Base-by-base conservation (phyloP, 2,113 vertebrate species). In the Empidonax alnorum region DNA sequence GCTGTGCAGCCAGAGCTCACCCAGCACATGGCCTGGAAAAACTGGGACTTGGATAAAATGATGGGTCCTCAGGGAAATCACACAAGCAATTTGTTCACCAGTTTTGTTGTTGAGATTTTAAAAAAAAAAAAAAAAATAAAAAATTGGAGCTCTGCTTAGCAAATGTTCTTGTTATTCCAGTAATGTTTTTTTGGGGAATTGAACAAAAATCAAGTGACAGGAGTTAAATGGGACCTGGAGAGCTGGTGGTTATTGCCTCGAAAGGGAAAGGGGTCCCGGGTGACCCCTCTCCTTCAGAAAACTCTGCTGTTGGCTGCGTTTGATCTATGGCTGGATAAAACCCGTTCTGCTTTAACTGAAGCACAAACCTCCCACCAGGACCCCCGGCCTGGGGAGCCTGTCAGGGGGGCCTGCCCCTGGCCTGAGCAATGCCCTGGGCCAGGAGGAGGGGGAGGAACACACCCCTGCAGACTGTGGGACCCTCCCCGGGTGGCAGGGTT, bases 1-100 rank as follows among this genome's bases (percentile, higher is more conserved):
- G 9, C 46, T 23, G 49, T 20, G 9, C 33, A 8, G 31, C 20
- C 14, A 73, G 72, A 0, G 2, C 22, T 58, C 63, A 10, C 30
- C 18, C 2, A 5, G 10, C 2, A 1, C 14, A 5, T 1, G 41
- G 61, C n/a, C 44, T 5, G 35, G 79, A 77, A 50, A 24, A 42
- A 10, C 58, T 17, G 58, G 39, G 31, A 14, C 33, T 31, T 2
- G 0, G 33, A 13, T 6, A 14, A 9, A 21, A 28, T 10, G 42
- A n/a, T 5, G 76, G 67, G 7, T 95, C 92, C 79, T 53, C n/a
- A 2, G 91, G 91, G 96, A 97, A 97, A 97, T 97, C 80, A 95
- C 53, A 50, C 20, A 42, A 47, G 61, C 90, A 85, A 63, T 95
- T 97, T 80, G 67, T 76, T 95, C 91, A 84, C 58, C 66, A 12